These are phyloP conservation scores for Lissocephala sabroskyi DNA, from an alignment of 2,888 invertebrate genomes.

Conservation along the genomic window DNA sequence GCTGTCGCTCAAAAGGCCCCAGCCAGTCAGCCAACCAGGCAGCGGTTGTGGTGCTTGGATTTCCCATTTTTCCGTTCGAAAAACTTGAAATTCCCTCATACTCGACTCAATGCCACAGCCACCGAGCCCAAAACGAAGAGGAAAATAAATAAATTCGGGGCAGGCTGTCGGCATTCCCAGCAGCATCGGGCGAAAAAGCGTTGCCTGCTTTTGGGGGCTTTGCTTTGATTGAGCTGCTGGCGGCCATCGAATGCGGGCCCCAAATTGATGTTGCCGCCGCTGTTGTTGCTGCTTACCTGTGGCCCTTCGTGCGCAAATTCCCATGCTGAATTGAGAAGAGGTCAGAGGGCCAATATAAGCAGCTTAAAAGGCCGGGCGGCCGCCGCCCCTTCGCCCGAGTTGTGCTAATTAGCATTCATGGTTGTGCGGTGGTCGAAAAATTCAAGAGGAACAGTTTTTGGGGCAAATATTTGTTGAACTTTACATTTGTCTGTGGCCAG, in stretches of 20 bases:
- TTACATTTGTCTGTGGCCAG: constrained; percentile 13
- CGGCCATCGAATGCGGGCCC: too few relatives aligned
- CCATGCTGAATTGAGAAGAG: too few relatives aligned
- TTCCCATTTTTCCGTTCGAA: too few relatives aligned
- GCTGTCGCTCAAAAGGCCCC: too few relatives aligned
- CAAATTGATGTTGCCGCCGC: constrained; percentile 18
- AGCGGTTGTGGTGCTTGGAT: too few relatives aligned
- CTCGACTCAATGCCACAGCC: too few relatives aligned
- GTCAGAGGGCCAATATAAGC: too few relatives aligned
- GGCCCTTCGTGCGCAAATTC: constrained; percentile 45
- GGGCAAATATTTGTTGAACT: constrained; percentile 36
- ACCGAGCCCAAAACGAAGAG: too few relatives aligned
- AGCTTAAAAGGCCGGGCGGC: too few relatives aligned
- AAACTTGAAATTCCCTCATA: too few relatives aligned
- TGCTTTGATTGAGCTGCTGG: constrained; percentile 24
- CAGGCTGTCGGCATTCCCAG: constrained; percentile 39
- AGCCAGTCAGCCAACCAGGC: too few relatives aligned
- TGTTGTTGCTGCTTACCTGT: constrained; percentile 38
- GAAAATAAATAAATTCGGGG: constrained; percentile 21
- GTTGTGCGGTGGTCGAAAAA: constrained; percentile 9
- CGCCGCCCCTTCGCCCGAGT: too few relatives aligned
- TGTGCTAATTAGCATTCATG: constrained; percentile 52
- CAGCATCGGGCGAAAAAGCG: constrained; percentile 27
- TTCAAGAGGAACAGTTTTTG: constrained; percentile 20
- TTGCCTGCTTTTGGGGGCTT: constrained; percentile 37